Conservation (phyloP, 2,113 vertebrate genomes). For the Crotalus viridis region DNA sequence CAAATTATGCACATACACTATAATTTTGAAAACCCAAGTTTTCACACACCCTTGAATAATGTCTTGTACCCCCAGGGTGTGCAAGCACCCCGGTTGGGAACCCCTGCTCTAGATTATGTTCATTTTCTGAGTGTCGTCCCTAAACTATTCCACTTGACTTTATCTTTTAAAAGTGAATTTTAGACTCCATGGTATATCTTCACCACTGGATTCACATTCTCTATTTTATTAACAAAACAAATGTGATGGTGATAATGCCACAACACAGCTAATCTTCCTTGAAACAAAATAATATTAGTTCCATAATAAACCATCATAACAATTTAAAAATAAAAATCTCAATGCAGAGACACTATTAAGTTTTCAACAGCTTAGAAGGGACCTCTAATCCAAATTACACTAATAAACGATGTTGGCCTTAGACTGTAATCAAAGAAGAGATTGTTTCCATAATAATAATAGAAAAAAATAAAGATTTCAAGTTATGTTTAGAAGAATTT, state of each 20-base stretch:
- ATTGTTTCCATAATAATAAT: conserved; percentile 41
- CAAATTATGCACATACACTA: no score
- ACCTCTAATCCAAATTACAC: neutral
- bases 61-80: no score
- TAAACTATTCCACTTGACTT: neutral
- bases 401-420: neutral
- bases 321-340: neutral
- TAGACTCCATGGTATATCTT: neutral
- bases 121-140: neutral
- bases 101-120: neutral
- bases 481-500: neutral
- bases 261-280: neutral
- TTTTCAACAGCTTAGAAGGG: neutral
- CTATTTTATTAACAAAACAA: neutral
- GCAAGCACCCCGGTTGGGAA: no score
- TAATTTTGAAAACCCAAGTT: no score
- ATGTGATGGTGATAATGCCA: neutral
- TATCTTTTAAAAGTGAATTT: neutral
- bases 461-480: neutral
- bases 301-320: neutral
- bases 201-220: neutral
- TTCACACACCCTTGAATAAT: no score
- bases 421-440: neutral
- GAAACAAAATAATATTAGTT: neutral
- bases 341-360: neutral